Evolutionary conservation across 1,140 invertebrate genomes (phyloP).

Genomic region (Teleopsis dalmanni): DNA sequence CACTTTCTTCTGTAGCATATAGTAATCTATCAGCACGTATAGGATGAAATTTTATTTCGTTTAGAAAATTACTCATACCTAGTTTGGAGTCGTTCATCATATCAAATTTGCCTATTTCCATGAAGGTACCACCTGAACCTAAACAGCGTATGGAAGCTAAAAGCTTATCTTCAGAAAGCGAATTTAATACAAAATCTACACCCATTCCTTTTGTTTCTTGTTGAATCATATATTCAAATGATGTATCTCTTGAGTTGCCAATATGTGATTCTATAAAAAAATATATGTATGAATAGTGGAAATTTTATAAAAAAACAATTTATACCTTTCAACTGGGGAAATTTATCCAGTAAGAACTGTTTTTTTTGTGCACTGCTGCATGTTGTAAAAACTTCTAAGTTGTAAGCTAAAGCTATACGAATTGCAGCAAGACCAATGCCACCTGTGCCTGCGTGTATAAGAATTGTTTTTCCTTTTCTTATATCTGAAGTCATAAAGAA

Average conservation of each 20-base stretch:
- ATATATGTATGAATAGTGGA: too few species aligned
- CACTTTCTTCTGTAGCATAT: conserved; percentile 43
- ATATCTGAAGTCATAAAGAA: conserved; percentile 60
- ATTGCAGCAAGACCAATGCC: conserved; percentile 85
- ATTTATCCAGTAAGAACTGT: conserved; percentile 64
- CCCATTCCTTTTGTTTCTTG: conserved; percentile 53
- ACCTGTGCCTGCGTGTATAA: conserved; percentile 84
- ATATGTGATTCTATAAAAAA: conserved; percentile 48
- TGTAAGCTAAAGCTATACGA: conserved; percentile 62
- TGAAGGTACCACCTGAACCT: conserved; percentile 56
- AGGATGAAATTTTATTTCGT: conserved; percentile 80
- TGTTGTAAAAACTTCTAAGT: conserved; percentile 66
- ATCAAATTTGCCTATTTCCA: conserved; percentile 75
- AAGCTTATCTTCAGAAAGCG: conserved; percentile 59
- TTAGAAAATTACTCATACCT: conserved; percentile 68
- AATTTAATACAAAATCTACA: conserved; percentile 62
- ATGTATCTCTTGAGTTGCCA: conserved; percentile 55
- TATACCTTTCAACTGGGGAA: conserved; percentile 55
- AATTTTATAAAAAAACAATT: not conserved
- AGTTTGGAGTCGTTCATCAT: conserved; percentile 57
- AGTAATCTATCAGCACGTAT: conserved; percentile 76
- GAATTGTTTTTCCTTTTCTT: conserved; percentile 59
- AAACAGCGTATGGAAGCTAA: conserved; percentile 71
- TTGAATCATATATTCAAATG: conserved; percentile 55
- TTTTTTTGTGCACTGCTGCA: conserved; percentile 69